Base-by-base conservation (phyloP, 2,797 vertebrate species). In the Hylomyscus alleni region DNA sequence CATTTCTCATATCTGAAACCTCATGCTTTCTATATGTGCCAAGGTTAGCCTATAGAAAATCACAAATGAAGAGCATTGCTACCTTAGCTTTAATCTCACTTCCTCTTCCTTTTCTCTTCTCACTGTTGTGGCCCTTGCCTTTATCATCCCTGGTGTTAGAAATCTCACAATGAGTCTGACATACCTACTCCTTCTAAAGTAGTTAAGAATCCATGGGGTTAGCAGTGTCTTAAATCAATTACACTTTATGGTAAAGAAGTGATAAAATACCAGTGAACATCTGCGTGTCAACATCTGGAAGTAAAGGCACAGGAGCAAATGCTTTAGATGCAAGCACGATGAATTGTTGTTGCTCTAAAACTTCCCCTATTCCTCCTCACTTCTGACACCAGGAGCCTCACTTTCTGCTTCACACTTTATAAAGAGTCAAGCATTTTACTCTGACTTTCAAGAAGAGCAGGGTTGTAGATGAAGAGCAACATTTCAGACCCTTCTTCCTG, bases 401-500 rank as follows among this genome's bases (percentile, higher is more conserved):
- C 40, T n/a, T 65, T 56, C 85, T 73, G 52, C 6, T 76, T 58
- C 44, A 44, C 52, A 15, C 62, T 92, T 94, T 47, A 5, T 47
- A 5, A 80, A 52, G 88, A 91, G 22, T 44, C 78, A 84, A 13
- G n/a, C 50, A 0, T 95, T 83, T 78, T 37, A 52, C 20, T 92
- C 92, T 40, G 40, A 14, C 44, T 82, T 7, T 40, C 24, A 29
- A 56, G 40, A 93, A 90, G 81, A 92, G 47, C 72, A 37, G n/a
- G 65, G 6, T 60, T 91, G 3, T 62, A 75, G 40, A 82, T 3
- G 65, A 90, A 92, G 14, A 19, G 7, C 20, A 10, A 31, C 10
- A 31, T 72, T 93, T 92, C 60, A 78, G 56, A 88, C 73, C 52
- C n/a, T 78, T 88, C 40, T 86, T 90, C 91, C 84, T 91, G 56